A percentile compares a stretch with the other conserved stretches of the same genome.
These are phyloP conservation scores for Xiphophorus birchmanni DNA, from an alignment of 2,797 vertebrate species.

Conservation along the genomic window DNA sequence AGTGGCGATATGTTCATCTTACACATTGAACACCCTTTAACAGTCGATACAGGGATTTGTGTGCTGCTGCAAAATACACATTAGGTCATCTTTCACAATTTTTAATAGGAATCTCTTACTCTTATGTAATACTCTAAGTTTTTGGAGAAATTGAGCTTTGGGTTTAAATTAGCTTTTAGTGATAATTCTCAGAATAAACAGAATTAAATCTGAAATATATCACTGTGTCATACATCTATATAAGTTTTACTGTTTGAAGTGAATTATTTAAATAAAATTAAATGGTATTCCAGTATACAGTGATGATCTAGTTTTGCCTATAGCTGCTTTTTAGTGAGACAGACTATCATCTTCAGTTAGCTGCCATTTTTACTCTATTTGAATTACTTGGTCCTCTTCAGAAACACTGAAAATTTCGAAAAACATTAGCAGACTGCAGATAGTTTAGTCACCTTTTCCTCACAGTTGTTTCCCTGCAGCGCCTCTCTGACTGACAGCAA, in stretches of 20 bases:
- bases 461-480: slow-evolving; percentile 13
- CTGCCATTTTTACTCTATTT: not conserved
- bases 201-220: not conserved
- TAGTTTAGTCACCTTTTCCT: slow-evolving; percentile 45
- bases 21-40: not conserved
- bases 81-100: not conserved
- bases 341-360: not conserved
- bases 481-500: not conserved
- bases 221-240: not conserved
- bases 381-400: too few relatives aligned
- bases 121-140: not conserved
- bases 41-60: not conserved
- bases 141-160: not conserved
- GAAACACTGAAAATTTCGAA: slow-evolving; percentile 1
- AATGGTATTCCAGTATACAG: not conserved
- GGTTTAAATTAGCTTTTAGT: not conserved
- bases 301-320: not conserved
- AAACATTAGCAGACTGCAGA: not conserved
- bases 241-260: not conserved
- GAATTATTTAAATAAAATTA: not conserved
- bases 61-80: not conserved
- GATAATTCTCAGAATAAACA: not conserved
- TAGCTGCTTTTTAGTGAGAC: not conserved
- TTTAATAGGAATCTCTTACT: not conserved
- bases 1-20: not conserved